Percentiles rank a stretch among this genome's conserved stretches.
These are phyloP conservation scores for Limanda limanda DNA, from an alignment of 2,113 vertebrate genomes.

Conservation along the genomic window DNA sequence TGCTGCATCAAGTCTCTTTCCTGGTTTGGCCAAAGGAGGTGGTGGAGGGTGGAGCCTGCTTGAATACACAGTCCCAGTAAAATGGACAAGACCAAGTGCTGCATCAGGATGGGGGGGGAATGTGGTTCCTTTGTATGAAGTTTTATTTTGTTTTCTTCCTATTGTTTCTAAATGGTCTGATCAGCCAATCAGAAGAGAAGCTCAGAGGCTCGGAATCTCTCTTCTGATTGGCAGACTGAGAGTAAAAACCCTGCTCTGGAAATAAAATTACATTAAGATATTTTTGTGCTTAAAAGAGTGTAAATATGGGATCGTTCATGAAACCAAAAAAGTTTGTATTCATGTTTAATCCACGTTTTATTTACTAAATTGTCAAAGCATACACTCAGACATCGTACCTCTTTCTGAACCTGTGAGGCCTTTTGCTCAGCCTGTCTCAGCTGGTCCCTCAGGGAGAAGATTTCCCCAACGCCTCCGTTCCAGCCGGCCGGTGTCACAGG, in stretches of 20 bases:
- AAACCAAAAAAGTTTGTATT: too few relatives aligned
- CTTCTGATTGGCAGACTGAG: too few relatives aligned
- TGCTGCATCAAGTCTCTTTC: neutral
- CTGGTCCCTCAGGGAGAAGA: constrained; percentile 84
- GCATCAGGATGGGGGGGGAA: neutral
- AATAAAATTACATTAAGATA: too few relatives aligned
- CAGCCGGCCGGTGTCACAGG: constrained; percentile 77
- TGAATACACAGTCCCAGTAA: neutral
- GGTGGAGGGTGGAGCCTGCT: neutral
- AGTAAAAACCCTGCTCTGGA: too few relatives aligned
- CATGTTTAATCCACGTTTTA: too few relatives aligned
- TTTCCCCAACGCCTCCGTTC: constrained; percentile 80
- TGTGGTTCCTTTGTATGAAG: neutral
- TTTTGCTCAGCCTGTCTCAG: constrained; percentile 86
- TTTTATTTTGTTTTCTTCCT: neutral
- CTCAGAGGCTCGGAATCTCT: too few relatives aligned
- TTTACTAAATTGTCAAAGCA: neutral
- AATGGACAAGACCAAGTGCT: neutral
- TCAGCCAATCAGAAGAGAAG: neutral
- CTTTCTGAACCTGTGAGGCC: constrained; percentile 80
- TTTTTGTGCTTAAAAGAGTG: too few relatives aligned
- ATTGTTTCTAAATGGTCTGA: neutral
- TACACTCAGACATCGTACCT: constrained; percentile 75
- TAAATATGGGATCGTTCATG: too few relatives aligned
- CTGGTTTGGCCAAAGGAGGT: neutral